These are phyloP conservation scores for Micrastur ruficollis DNA, from an alignment of 2,797 vertebrate genomes.

Conservation along the genomic window DNA sequence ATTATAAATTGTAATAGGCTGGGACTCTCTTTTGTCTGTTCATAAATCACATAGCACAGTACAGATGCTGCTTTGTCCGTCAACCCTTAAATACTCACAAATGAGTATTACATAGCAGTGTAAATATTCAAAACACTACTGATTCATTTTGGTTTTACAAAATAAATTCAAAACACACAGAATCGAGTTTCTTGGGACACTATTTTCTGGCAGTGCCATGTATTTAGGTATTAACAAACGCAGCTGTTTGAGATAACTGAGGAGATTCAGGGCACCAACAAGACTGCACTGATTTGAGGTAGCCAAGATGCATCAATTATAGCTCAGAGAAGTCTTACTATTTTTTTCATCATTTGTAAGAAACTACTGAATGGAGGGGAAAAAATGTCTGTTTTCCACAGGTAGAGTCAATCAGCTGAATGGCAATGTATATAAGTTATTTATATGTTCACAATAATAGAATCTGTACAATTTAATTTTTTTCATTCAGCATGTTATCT, in stretches of 20 bases:
- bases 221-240: neutral
- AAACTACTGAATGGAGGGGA: neutral
- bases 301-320: neutral
- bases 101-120: accelerated
- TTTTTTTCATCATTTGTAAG: neutral
- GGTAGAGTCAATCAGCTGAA: neutral
- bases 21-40: neutral
- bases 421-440: neutral
- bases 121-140: neutral
- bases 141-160: neutral
- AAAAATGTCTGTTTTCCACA: neutral
- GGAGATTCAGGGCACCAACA: neutral
- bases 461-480: neutral
- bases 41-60: neutral
- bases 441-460: neutral
- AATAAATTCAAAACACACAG: neutral
- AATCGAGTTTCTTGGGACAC: neutral
- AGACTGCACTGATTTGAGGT: neutral
- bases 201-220: neutral
- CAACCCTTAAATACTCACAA: neutral
- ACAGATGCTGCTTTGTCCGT: neutral
- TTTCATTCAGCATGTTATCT: neutral
- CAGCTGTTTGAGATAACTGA: neutral
- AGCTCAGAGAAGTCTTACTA: neutral
- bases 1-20: neutral